Conservation (phyloP, 92 coral and sea anemone genomes). For the Epizoanthus fatuus region DNA sequence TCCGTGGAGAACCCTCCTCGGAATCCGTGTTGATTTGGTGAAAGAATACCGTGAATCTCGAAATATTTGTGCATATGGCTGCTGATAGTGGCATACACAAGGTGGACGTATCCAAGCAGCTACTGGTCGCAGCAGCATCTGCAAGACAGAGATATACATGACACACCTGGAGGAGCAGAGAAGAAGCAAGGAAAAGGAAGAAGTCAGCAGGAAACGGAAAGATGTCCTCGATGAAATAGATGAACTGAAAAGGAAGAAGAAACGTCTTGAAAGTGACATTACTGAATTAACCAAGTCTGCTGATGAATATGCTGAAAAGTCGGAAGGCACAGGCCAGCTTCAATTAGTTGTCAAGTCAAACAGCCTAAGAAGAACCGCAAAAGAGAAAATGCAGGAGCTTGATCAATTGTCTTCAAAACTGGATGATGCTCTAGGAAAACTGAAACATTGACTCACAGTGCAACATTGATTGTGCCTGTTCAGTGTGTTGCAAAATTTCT, state of each 20-base stretch:
- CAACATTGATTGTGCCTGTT: not conserved
- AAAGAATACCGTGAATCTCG: too few relatives aligned
- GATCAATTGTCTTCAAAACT: conserved; percentile 26
- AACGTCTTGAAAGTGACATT: conserved; percentile 20
- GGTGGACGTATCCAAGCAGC: conserved; percentile 36
- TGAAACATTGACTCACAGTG: conserved; percentile 2
- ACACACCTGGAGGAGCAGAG: conserved; percentile 44
- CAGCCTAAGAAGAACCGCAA: conserved; percentile 23
- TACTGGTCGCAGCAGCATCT: conserved; percentile 30
- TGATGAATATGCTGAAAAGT: conserved; percentile 23
- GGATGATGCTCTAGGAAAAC: conserved; percentile 7
- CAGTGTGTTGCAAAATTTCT: not conserved
- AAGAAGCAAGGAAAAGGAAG: conserved; percentile 4
- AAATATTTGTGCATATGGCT: too few relatives aligned
- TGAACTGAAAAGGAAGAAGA: conserved; percentile 31
- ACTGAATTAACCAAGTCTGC: conserved; percentile 42
- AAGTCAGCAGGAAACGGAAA: conserved; percentile 23
- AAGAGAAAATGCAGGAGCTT: conserved; percentile 31
- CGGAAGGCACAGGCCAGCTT: conserved; percentile 32
- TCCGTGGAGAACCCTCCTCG: too few relatives aligned
- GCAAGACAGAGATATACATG: conserved; percentile 44
- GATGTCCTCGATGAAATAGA: conserved; percentile 32
- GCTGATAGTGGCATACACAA: conserved; percentile 44
- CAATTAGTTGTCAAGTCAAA: conserved; percentile 27
- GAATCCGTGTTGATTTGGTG: too few relatives aligned